Base-by-base conservation (phyloP, 2,888 invertebrate genomes). In the Digitonthophagus gazella region DNA sequence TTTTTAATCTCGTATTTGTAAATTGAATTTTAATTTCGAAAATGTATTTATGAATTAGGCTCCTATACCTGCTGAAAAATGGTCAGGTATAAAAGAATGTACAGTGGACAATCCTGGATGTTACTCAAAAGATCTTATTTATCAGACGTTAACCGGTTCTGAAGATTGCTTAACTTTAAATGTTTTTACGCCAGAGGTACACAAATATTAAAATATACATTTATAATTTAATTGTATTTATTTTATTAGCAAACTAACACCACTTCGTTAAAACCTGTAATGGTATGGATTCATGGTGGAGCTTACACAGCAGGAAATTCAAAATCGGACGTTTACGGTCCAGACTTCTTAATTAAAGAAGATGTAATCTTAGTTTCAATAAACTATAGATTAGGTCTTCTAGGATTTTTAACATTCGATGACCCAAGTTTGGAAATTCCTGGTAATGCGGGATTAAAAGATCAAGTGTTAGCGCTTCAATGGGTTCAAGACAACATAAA, bases 361-460 rank as follows among this genome's bases (percentile, higher is more conserved):
- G 79, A 82, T 74, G 76, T 82, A 56, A 79, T 83, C 57, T 69
- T 82, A 22, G 81, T 83, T 8, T 69, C 76, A 15, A 78, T 82
- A 64, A 83, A 83, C 71, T 83, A 82, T 69, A 75, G 83, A 63
- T 69, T 82, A 58, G 82, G 82, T 55, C 75, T 80, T 66, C 77
- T 83, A 69, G 86, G 86, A 14, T 86, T 86, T 69, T 78, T 86
- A 19, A 81, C 81, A 18, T 76, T 86, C 0, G 79, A 83, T 64
- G 85, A 86, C 70, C 76, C 81, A 6, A 77, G 81, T 2, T 75
- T 86, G n/a, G 81, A 81, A 66, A 81, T 86, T 64, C 85, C 86
- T 0, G 86, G 86, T 0, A 86, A 86, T 76, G 85, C 85, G 0
- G 86, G 84, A 1, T 78, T 86, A 0, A 86, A 86, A 76, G 86